These are phyloP conservation scores for Amphiprion ocellaris DNA, from an alignment of 2,113 vertebrate genomes.

Conservation along the genomic window DNA sequence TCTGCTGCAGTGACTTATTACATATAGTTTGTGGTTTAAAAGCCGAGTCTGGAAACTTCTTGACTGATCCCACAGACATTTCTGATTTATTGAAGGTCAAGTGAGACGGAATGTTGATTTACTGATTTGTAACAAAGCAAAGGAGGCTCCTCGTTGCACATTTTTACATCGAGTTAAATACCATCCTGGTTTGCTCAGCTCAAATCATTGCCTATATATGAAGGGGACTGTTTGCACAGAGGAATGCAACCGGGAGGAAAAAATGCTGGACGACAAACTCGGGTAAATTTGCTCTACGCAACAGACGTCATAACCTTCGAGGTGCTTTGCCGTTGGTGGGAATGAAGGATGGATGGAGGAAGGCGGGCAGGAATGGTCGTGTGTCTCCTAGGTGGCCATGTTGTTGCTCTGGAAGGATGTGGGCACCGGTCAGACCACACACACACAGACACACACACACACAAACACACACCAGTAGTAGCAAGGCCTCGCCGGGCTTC, in stretches of 20 bases:
- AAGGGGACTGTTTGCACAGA: constrained; percentile 49
- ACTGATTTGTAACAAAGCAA: constrained; percentile 28
- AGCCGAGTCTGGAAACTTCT: too few relatives aligned
- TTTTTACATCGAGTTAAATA: constrained; percentile 54
- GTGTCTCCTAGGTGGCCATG: constrained; percentile 77
- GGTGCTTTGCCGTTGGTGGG: constrained; percentile 39
- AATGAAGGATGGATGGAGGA: constrained; percentile 43
- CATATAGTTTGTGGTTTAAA: too few relatives aligned
- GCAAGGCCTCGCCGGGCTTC: constrained; percentile 40
- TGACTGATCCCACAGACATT: neutral
- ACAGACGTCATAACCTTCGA: constrained; percentile 56
- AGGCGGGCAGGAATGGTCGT: constrained; percentile 60
- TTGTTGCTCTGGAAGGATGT: constrained; percentile 72
- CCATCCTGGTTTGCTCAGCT: constrained; percentile 56
- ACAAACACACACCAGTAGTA: constrained; percentile 28
- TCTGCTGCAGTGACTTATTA: too few relatives aligned
- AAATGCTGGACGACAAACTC: constrained; percentile 64
- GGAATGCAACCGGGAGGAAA: constrained; percentile 55
- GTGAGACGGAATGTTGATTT: constrained; percentile 35
- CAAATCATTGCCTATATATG: constrained; percentile 43
- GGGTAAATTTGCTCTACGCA: constrained; percentile 34
- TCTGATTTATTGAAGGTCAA: constrained; percentile 16
- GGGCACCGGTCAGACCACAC: constrained; percentile 77
- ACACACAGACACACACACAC: constrained; percentile 41
- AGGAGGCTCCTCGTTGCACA: neutral